Percentiles rank a stretch among this genome's conserved stretches.
Evolutionary conservation across 2,888 invertebrate species (phyloP).

Genomic region (Cephus runcator): DNA sequence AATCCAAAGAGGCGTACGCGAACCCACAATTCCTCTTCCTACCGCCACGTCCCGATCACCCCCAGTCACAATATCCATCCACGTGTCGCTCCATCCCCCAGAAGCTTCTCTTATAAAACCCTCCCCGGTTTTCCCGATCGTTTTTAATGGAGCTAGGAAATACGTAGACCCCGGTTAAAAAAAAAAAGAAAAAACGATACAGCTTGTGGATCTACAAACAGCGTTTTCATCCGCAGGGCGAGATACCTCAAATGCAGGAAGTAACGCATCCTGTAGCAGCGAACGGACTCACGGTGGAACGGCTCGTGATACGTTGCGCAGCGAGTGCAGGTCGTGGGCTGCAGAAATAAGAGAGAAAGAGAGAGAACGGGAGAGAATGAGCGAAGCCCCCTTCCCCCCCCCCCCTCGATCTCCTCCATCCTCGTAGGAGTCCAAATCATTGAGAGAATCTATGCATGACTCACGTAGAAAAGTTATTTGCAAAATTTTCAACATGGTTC

Average conservation of each 20-base stretch:
- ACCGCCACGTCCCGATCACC: not conserved
- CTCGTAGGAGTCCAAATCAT: not conserved
- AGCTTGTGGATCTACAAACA: slow-evolving; percentile 42
- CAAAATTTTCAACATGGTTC: no score
- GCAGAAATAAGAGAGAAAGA: no score
- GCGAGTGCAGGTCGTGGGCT: no score
- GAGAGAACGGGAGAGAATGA: no score
- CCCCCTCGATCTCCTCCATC: no score
- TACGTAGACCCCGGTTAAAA: not conserved
- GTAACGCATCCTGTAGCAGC: slow-evolving; percentile 40
- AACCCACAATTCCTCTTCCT: slow-evolving; percentile 4
- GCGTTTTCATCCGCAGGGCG: slow-evolving; percentile 23
- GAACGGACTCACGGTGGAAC: not conserved
- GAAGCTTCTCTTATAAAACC: not conserved
- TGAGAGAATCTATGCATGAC: no score
- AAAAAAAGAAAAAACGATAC: slow-evolving; percentile 30
- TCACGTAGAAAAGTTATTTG: no score
- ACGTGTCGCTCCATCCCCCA: slow-evolving; percentile 16
- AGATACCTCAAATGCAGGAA: slow-evolving; percentile 45
- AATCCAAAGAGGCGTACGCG: slow-evolving; percentile 11
- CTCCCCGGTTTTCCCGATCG: slow-evolving; percentile 33
- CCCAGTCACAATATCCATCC: slow-evolving; percentile 8
- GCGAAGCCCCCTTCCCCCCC: not conserved
- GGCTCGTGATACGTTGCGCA: no score
- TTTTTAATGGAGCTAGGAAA: slow-evolving; percentile 27